phyloP scores from a whole-genome alignment of 1,140 invertebrate species.

The Littorina saxatilis region DNA sequence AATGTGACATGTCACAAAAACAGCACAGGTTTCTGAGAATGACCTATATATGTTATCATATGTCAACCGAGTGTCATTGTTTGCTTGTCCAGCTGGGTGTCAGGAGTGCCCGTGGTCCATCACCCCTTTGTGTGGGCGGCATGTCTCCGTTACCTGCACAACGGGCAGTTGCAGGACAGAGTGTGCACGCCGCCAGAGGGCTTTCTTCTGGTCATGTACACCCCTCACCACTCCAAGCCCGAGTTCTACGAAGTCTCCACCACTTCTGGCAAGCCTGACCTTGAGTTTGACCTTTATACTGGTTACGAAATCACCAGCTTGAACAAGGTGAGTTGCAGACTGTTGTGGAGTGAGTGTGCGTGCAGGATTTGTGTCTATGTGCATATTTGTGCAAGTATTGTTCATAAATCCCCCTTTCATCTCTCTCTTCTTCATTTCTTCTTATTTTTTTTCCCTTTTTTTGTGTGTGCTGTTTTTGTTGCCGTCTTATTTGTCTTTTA shows the following conservation, averaged over 20 bases:
- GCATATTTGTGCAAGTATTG: no score
- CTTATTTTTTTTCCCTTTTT: background rate
- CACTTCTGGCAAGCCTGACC: constrained; percentile 48
- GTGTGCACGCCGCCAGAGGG: constrained; percentile 69
- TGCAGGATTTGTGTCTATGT: background rate
- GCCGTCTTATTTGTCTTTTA: no score
- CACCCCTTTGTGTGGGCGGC: constrained; percentile 72
- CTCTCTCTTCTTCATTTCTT: background rate
- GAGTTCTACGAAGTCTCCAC: constrained; percentile 70
- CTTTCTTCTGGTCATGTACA: constrained; percentile 71
- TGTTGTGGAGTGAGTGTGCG: background rate
- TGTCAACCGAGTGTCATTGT: no score
- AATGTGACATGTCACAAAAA: no score
- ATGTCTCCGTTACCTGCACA: constrained; percentile 70
- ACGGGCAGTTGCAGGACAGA: constrained; percentile 66
- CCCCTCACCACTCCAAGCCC: constrained; percentile 68
- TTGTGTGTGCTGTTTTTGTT: background rate
- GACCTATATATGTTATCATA: no score
- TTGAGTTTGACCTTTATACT: constrained; percentile 64
- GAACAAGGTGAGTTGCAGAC: constrained; percentile 57
- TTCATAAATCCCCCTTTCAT: no score
- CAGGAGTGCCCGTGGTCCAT: constrained; percentile 66
- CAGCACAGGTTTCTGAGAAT: no score
- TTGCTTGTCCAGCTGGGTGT: constrained; percentile 74
- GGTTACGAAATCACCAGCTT: constrained; percentile 68